These are phyloP conservation scores for Solea senegalensis DNA, from an alignment of 2,113 vertebrate genomes.

Conservation along the genomic window DNA sequence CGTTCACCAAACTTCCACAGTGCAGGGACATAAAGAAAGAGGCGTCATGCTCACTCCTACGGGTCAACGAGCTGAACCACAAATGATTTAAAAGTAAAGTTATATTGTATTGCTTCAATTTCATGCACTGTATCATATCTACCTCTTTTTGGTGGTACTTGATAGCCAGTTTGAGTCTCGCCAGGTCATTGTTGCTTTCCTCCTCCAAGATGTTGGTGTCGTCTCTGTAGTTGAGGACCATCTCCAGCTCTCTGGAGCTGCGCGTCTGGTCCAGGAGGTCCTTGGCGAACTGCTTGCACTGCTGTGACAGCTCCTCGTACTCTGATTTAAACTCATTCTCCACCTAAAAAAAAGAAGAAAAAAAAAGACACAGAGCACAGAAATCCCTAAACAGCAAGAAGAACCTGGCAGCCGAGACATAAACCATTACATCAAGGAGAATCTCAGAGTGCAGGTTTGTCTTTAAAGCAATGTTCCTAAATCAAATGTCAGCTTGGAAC, in stretches of 20 bases:
- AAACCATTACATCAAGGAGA: background rate
- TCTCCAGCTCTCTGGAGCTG: constrained; percentile 96
- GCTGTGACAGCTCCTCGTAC: constrained; percentile 95
- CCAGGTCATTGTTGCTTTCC: constrained; percentile 91
- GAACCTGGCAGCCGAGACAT: background rate
- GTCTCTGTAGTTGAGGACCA: constrained; percentile 97
- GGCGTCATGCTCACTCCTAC: too few relatives aligned
- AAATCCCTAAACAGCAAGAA: background rate
- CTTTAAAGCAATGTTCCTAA: background rate
- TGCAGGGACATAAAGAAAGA: too few relatives aligned
- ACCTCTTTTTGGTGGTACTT: constrained; percentile 99
- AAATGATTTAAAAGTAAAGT: too few relatives aligned
- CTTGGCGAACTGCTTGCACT: constrained; percentile 98
- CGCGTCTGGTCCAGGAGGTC: constrained; percentile 97
- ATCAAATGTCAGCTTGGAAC: background rate
- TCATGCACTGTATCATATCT: constrained; percentile 16
- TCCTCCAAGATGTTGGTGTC: constrained; percentile 90
- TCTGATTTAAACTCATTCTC: constrained; percentile 99
- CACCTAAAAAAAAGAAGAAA: constrained; percentile 62
- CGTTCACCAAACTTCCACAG: too few relatives aligned
- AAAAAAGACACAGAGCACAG: background rate
- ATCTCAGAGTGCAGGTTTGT: background rate
- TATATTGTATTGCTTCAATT: too few relatives aligned
- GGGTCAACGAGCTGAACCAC: too few relatives aligned
- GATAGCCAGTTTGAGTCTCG: constrained; percentile 95